Base-by-base conservation (phyloP, 92 coral and sea anemone genomes). In the Virgularia gustaviana region DNA sequence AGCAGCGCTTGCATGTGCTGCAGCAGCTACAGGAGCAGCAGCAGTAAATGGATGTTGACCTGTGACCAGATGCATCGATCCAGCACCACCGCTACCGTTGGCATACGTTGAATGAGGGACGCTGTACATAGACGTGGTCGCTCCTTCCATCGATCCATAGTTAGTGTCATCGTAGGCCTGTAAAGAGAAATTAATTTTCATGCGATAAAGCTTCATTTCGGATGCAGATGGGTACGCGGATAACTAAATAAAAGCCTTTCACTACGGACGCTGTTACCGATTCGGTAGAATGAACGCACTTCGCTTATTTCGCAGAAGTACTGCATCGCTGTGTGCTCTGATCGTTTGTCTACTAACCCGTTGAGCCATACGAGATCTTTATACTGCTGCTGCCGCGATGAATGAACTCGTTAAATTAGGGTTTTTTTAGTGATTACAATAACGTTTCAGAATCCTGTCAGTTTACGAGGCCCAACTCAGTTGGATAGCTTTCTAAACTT, bases 401-500 rank as follows among this genome's bases (percentile, higher is more conserved):
- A 80, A 63, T 75, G 79, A 81, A 78, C 65, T 77, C 88, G 75
- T 72, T 71, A 77, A 79, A 72, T 90, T 78, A 88, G 86, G 83
- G 83, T 87, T 89, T 95, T 94, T 89, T 84, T 87, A 89, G 89
- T 79, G 88, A 89, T 89, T 87, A 89, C 96, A 83, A 85, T 85
- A 88, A 89, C 83, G 96, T 83, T 86, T 89, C 91, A 78, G 87
- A 83, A 81, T 82, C 79, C 89, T 94, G 99, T 85, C 96, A 90
- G 96, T 94, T 94, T 89, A 90, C 38, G 28, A 49, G 90, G 83
- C 84, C 96, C 86, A 89, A 85, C 99, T 82, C 99, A 94, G 99
- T 94, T 82, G 99, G 99, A 89, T 89, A 83, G 99, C 99, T 89
- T 90, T 94, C 96, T 92, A 92, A 92, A 89, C 98, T 92, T 94